Percentiles rank a stretch among this genome's conserved stretches.
Evolutionary conservation across 37 sponge, comb jelly and placozoan genomes (phyloP).

Genomic region (Halichondria panicea): DNA sequence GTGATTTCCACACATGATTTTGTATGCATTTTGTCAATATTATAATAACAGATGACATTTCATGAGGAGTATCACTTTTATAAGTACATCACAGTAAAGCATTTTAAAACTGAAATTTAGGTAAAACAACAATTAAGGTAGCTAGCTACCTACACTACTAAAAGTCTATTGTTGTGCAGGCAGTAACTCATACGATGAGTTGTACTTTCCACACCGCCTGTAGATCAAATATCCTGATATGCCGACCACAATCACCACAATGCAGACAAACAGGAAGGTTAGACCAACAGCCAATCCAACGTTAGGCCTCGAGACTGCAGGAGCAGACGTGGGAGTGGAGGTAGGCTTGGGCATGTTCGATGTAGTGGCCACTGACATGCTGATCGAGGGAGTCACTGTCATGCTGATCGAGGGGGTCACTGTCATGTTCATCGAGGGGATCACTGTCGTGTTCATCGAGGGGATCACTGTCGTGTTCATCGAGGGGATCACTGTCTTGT

Average conservation of each 20-base stretch:
- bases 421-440: no score
- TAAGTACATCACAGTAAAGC: no score
- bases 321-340: not conserved
- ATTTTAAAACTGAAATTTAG: not conserved
- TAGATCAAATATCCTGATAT: constrained; percentile 31
- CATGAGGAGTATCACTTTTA: no score
- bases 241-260: not conserved
- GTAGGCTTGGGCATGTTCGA: not conserved
- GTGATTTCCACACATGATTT: no score
- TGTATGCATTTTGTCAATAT: no score
- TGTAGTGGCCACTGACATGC: no score
- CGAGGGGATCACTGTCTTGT: no score
- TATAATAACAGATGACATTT: no score
- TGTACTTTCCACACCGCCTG: constrained; percentile 13
- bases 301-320: not conserved
- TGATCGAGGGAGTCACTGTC: no score
- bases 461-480: no score
- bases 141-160: not conserved
- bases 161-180: not conserved
- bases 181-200: not conserved
- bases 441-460: no score
- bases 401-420: no score
- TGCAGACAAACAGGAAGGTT: constrained; percentile 3
- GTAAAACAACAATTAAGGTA: not conserved
- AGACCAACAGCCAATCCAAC: constrained; percentile 42